Percentiles rank a stretch among this genome's conserved stretches.
phyloP scores from a whole-genome alignment of 2,113 vertebrate species.

The Pipra filicauda region DNA sequence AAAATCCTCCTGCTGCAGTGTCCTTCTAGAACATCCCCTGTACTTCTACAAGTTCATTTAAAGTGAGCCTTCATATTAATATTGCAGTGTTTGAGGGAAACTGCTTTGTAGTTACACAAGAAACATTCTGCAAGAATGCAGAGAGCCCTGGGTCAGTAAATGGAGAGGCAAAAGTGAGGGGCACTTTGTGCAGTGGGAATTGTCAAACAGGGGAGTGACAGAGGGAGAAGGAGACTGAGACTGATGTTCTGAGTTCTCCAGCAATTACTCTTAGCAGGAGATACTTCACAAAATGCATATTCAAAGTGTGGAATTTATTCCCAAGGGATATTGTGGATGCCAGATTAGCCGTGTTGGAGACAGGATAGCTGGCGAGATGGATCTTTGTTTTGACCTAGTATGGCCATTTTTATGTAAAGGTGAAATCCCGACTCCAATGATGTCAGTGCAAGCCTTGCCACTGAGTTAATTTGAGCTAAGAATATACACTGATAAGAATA shows the following conservation, averaged over 20 bases:
- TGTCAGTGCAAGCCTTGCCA: constrained; percentile 25
- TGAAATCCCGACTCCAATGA: not conserved
- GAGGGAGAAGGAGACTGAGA: not conserved
- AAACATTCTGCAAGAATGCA: not conserved
- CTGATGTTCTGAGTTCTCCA: not conserved
- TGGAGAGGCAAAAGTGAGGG: not conserved
- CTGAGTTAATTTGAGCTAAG: constrained; percentile 50
- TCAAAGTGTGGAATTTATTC: not conserved
- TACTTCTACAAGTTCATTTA: not conserved
- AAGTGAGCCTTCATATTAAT: not conserved
- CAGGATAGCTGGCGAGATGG: not conserved
- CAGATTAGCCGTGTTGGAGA: not conserved
- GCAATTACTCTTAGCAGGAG: not conserved
- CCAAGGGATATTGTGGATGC: not conserved
- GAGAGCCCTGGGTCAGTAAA: not conserved
- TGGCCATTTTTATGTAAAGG: constrained; percentile 24
- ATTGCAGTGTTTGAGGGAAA: not conserved
- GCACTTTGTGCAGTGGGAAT: not conserved
- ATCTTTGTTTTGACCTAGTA: constrained; percentile 14
- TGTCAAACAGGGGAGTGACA: not conserved
- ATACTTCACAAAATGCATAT: not conserved
- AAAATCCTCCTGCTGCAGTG: not conserved
- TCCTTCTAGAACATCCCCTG: not conserved
- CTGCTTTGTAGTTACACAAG: not conserved
- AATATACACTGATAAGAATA: constrained; percentile 11